Evolutionary conservation across 2,888 invertebrate genomes (phyloP).

Genomic region (Scelioninae gen. 2): DNA sequence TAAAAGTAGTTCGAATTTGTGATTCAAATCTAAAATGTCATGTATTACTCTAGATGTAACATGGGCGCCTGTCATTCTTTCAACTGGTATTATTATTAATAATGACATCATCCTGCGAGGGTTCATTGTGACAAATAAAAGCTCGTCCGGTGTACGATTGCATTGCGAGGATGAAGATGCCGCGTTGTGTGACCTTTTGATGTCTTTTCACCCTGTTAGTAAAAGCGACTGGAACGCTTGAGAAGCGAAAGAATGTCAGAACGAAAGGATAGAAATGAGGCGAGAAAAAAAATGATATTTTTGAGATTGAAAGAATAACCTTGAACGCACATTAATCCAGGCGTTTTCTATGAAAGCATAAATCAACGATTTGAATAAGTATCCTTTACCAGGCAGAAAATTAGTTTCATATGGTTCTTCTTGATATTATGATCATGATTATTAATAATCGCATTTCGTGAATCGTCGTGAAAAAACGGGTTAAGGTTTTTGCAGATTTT

Average conservation of each 20-base stretch:
- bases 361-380: slow-evolving; percentile 60
- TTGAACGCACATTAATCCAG: slow-evolving; percentile 55
- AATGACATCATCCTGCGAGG: slow-evolving; percentile 57
- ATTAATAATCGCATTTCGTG: slow-evolving; percentile 52
- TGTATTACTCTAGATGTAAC: slow-evolving; percentile 49
- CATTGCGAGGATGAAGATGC: slow-evolving; percentile 34
- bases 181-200: slow-evolving; percentile 58
- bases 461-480: slow-evolving; percentile 30
- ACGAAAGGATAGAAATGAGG: slow-evolving; percentile 3
- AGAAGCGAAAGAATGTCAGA: background rate
- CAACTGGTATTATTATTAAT: slow-evolving; percentile 55
- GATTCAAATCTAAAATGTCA: slow-evolving; percentile 44
- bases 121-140: slow-evolving; percentile 41
- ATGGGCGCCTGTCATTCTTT: slow-evolving; percentile 52
- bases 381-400: slow-evolving; percentile 51
- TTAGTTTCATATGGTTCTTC: slow-evolving; percentile 47
- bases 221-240: slow-evolving; percentile 22
- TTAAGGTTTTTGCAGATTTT: slow-evolving; percentile 25
- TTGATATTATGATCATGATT: slow-evolving; percentile 44
- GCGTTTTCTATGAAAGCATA: slow-evolving; percentile 47
- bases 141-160: slow-evolving; percentile 48
- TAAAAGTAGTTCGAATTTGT: slow-evolving; percentile 32
- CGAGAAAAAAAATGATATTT: slow-evolving; percentile 39
- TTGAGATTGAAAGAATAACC: slow-evolving; percentile 54
- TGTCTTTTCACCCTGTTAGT: slow-evolving; percentile 59